These are phyloP conservation scores for Porites evermanni DNA, from an alignment of 92 coral and sea anemone species.

Conservation along the genomic window DNA sequence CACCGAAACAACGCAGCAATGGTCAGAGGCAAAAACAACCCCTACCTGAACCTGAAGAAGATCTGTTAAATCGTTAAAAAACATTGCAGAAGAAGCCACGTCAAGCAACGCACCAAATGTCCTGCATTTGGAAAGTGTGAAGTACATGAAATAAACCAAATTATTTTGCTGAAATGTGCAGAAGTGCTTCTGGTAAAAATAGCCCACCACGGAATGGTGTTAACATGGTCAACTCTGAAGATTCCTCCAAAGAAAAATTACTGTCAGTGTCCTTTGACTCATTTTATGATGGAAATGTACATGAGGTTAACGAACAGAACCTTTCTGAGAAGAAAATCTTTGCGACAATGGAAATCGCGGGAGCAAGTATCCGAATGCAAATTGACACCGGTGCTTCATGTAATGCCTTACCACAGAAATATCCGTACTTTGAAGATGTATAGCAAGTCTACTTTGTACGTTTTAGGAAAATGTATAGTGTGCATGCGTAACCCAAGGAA, in stretches of 20 bases:
- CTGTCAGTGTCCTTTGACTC: slow-evolving; percentile 14
- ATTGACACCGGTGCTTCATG: no score
- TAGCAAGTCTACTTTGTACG: no score
- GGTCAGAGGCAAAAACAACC: neutral
- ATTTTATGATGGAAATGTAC: neutral
- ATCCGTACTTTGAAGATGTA: no score
- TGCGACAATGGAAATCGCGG: slow-evolving; percentile 27
- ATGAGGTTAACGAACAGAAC: neutral
- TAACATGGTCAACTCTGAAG: slow-evolving; percentile 13
- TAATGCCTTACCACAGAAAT: no score
- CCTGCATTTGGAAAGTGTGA: slow-evolving; percentile 46
- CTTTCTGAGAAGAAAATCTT: slow-evolving; percentile 20
- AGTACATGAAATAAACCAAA: slow-evolving; percentile 32
- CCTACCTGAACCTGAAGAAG: neutral
- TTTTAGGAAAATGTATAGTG: no score
- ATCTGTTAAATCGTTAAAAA: slow-evolving; percentile 17
- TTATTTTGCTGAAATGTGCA: slow-evolving; percentile 32
- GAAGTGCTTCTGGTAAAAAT: slow-evolving; percentile 3
- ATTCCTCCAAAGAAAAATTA: slow-evolving; percentile 27
- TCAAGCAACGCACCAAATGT: slow-evolving; percentile 33
- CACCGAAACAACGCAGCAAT: neutral
- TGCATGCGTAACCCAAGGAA: no score
- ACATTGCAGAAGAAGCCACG: slow-evolving; percentile 34
- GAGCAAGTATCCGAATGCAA: neutral
- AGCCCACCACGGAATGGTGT: slow-evolving; percentile 7